phyloP scores from a whole-genome alignment of 35 echinoderm and acorn worm genomes.

The Strongylocentrotus purpuratus region DNA sequence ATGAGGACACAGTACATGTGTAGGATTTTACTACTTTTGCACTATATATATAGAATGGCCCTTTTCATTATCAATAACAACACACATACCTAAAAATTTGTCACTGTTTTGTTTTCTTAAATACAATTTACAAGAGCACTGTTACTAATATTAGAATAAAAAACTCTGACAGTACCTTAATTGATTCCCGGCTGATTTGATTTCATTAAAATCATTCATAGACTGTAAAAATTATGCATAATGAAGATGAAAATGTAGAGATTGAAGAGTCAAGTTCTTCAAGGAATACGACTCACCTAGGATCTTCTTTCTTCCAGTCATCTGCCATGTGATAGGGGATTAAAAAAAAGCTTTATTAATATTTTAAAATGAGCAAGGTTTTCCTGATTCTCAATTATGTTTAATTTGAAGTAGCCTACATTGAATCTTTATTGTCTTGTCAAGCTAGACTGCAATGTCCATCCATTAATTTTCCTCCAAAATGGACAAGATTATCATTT shows the following conservation, averaged over 20 bases:
- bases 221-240: not conserved
- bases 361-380: not conserved
- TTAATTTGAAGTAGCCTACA: not conserved
- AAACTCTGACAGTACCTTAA: too few relatives aligned
- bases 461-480: not conserved
- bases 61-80: too few relatives aligned
- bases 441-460: not conserved
- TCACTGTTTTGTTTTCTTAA: too few relatives aligned
- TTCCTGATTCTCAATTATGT: not conserved
- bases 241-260: not conserved
- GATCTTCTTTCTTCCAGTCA: not conserved
- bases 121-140: not conserved
- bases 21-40: too few relatives aligned
- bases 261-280: not conserved
- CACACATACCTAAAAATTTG: too few relatives aligned
- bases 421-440: not conserved
- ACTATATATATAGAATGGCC: too few relatives aligned
- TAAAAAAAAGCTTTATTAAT: not conserved
- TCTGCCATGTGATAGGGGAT: not conserved
- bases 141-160: too few relatives aligned
- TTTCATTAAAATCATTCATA: not conserved
- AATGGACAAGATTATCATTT: not conserved
- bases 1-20: too few relatives aligned
- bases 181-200: not conserved
- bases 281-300: not conserved